Base-by-base conservation (phyloP, 2,113 vertebrate species). In the Misgurnus anguillicaudatus region DNA sequence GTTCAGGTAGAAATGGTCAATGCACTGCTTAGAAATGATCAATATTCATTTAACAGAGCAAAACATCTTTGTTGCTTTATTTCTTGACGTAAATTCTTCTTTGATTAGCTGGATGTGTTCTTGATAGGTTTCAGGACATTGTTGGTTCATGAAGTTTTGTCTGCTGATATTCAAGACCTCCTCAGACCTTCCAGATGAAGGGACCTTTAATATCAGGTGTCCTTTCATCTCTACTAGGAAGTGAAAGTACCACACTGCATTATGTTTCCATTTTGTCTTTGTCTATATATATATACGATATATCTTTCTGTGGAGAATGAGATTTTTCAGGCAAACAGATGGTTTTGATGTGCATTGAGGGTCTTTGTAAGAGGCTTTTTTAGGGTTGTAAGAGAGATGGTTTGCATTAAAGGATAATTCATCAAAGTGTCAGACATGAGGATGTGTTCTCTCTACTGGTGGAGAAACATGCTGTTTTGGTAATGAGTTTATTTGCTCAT, bases 201-300 rank as follows among this genome's bases (percentile, higher is more conserved):
- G 74, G 55, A 9, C 24, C 13, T 62, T 48, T 71, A 51, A 64
- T 41, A 39, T 10, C 38, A 1, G 39, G 39, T 14, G 13, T 45
- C 42, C 73, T 69, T 76, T 68, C 61, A 69, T 47, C 65, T 80
- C 58, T 19, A 58, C 51, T 60, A 16, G 14, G 81, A 58, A 53
- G 2, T 7, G 13, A 11, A 69, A 11, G 42, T 21, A 16, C 11
- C 64, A n/a, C 61, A 71, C 70, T 39, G 58, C 45, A 39, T 41
- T 74, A 24, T 17, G 51, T 79, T 75, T 70, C 11, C 64, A 71
- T 42, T 66, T 73, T 19, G 80, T 61, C 55, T 66, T 42, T 77
- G 53, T 63, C 13, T 9, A 48, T 14, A 51, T 70, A 16, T 47
- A 71, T 77, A 39, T 36, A 19, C 9, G n/a, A n/a, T n/a, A n/a